Evolutionary conservation across 1,140 invertebrate species (phyloP), one percentile per base, ranked within the genome.

Genomic region (Bombus cullumanus): DNA sequence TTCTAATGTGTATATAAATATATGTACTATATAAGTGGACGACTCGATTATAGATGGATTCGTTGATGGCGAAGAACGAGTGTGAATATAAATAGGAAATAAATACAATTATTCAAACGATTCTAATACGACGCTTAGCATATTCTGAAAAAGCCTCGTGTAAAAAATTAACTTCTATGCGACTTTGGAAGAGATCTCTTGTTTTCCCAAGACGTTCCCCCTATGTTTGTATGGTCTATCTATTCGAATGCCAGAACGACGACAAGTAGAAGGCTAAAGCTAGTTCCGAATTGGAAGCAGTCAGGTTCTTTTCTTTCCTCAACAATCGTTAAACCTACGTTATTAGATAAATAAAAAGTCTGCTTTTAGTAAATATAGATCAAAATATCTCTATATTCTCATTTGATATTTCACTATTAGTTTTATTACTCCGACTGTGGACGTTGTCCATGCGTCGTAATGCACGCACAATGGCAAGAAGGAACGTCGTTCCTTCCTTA

Each of bases 151-250:
- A 93, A 93, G 90, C 74, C 64, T 89, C 85, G 53, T 87, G 91
- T 93, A 87, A 92, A 93, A 93, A 93, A 92, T 91, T 92, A 89
- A 75, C 72, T 88, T 86, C 85, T 41, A 84, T 37, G 76, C 85
- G 41, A 81, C 68, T 87, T 85, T 89, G 91, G 92, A 92, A 92
- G 92, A 89, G 85, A 90, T 69, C 37, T 57, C 22, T 22, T 39
- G 1, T 34, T 41, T 81, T 28, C 25, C 34, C 18, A n/a, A 64
- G 25, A 41, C 64, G 53, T 76, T 79, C 86, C 81, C 64, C 66
- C 64, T 75, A 72, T 22, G 34, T 59, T 69, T 12, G 5, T 37
- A 75, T 13, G 25, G 37, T 22, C 34, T 68, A 69, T 12, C 12
- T 69, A 69, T 68, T 9, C 39, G 15, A 31, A 22, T 41, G 59